phyloP scores from a whole-genome alignment of 2,113 vertebrate genomes.

The Indri indri region DNA sequence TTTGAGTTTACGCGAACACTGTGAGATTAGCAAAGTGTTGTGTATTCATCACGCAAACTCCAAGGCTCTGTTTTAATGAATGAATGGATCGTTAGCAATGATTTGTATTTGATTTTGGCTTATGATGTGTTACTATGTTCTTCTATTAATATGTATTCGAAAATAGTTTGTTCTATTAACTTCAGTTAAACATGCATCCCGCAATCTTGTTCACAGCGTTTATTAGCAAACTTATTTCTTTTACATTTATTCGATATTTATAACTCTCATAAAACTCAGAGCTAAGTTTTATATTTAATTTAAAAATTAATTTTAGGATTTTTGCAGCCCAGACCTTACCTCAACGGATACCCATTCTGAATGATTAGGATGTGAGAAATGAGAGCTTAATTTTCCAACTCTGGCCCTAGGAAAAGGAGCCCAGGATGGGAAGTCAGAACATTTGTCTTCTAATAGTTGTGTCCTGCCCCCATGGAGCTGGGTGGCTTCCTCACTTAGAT shows the following conservation, averaged over 20 bases:
- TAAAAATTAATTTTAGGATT: neutral
- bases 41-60: neutral
- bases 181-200: neutral
- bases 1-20: neutral
- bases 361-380: neutral
- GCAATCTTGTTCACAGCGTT: neutral
- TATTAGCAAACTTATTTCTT: neutral
- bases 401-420: neutral
- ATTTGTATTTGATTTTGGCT: neutral
- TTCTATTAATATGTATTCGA: neutral
- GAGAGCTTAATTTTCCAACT: neutral
- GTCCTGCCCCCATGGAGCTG: fast-evolving
- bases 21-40: neutral
- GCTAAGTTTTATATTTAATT: neutral
- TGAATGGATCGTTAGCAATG: neutral
- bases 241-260: neutral
- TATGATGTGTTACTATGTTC: neutral
- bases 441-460: neutral
- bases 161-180: neutral
- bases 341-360: fast-evolving
- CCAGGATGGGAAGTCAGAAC: neutral
- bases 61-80: neutral
- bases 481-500: fast-evolving
- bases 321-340: neutral
- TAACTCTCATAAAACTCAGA: neutral